Evolutionary conservation across 1,140 invertebrate genomes (phyloP).

Genomic region (Copidosoma floridanum): DNA sequence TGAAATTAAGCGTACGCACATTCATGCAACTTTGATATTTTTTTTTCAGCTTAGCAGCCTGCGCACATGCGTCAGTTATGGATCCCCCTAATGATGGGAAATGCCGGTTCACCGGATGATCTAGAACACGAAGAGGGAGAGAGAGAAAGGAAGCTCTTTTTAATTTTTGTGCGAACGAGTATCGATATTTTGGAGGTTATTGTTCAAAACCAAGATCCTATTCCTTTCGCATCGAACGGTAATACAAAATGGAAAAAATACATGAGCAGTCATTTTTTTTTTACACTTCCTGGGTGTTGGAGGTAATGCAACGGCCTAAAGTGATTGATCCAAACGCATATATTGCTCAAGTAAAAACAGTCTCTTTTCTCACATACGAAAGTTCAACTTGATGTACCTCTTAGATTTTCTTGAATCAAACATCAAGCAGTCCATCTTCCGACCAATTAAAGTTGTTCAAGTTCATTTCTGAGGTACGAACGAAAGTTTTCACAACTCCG

Average conservation of each 20-base stretch:
- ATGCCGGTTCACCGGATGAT: slow-evolving; percentile 50
- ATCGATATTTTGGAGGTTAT: slow-evolving; percentile 10
- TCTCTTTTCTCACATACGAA: no score
- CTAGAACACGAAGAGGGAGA: no score
- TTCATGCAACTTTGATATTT: slow-evolving; percentile 36
- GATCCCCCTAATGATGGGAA: slow-evolving; percentile 46
- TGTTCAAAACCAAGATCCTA: slow-evolving; percentile 17
- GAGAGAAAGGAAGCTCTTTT: neutral
- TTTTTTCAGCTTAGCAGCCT: slow-evolving; percentile 40
- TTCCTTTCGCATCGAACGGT: neutral
- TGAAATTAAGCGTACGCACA: slow-evolving; percentile 48
- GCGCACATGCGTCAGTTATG: slow-evolving; percentile 18
- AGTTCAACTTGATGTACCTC: no score
- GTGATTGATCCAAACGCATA: no score
- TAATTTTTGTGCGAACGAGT: slow-evolving; percentile 9
- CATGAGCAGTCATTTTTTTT: slow-evolving; percentile 23
- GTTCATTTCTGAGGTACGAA: neutral
- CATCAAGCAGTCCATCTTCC: neutral
- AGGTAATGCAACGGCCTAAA: no score
- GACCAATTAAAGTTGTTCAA: slow-evolving; percentile 14
- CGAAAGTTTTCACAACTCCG: neutral
- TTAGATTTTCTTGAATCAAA: no score
- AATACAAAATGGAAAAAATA: neutral
- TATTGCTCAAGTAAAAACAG: no score
- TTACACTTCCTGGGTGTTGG: slow-evolving; percentile 20